A percentile compares a stretch with the other conserved stretches of the same genome.
Evolutionary conservation across 2,888 invertebrate genomes (phyloP).

Genomic region (Himalopsyche tibetana): DNA sequence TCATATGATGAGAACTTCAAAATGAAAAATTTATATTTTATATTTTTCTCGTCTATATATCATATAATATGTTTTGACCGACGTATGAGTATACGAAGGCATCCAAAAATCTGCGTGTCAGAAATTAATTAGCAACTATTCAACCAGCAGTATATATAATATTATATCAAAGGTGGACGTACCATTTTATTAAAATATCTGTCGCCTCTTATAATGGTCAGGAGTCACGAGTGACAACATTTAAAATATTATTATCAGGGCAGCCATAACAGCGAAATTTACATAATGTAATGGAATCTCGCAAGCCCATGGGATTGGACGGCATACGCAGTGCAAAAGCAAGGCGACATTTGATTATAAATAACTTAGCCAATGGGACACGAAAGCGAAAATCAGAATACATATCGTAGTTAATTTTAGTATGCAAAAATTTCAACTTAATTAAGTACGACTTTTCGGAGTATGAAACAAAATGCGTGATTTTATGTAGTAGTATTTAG

Average conservation of each 20-base stretch:
- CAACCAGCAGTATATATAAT: neutral
- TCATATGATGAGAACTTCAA: too few species aligned
- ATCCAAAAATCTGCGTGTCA: neutral
- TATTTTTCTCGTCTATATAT: too few species aligned
- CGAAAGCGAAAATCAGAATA: neutral
- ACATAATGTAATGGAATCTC: constrained; percentile 10
- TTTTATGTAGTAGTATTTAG: too few species aligned
- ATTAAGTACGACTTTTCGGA: too few species aligned
- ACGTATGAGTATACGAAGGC: neutral
- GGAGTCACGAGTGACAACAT: constrained; percentile 27
- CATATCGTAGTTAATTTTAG: neutral
- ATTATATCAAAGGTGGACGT: neutral
- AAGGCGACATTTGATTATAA: neutral
- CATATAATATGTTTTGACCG: neutral
- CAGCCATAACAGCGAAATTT: neutral
- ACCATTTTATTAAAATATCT: constrained; percentile 3
- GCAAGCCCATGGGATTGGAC: neutral
- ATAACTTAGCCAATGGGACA: neutral
- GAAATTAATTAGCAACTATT: neutral
- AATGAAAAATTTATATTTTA: too few species aligned
- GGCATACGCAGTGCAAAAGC: neutral
- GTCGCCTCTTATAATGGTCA: neutral
- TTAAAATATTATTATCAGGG: neutral
- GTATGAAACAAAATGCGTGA: too few species aligned
- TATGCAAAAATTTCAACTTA: too few species aligned